These are phyloP conservation scores for Cyphomyrus discorhynchus DNA, from an alignment of 2,113 vertebrate species.

Conservation along the genomic window DNA sequence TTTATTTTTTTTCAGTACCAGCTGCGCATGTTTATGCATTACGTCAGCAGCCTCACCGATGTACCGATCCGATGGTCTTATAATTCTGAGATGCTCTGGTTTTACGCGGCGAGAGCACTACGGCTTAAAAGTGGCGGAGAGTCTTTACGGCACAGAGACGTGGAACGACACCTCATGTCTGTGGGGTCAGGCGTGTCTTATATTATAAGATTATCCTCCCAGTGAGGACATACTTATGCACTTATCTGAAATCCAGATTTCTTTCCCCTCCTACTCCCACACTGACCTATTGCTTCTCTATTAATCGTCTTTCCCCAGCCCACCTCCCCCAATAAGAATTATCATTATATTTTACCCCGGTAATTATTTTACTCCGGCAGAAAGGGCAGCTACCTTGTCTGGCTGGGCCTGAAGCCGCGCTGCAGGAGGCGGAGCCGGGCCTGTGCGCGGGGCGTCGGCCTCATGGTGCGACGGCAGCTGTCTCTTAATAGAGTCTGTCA, in stretches of 20 bases:
- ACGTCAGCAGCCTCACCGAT: neutral
- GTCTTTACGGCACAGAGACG: neutral
- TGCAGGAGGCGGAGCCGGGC: slow-evolving; percentile 31
- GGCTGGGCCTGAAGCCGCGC: neutral
- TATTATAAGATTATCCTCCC: neutral
- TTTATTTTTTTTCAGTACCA: neutral
- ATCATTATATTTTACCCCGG: neutral
- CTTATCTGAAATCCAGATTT: neutral
- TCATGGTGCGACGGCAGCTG: slow-evolving; percentile 45
- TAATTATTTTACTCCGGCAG: neutral
- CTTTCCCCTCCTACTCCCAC: neutral
- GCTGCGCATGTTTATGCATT: neutral
- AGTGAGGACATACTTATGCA: neutral
- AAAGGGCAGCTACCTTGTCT: neutral
- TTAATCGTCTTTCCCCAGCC: neutral
- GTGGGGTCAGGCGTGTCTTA: neutral
- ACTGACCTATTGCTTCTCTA: neutral
- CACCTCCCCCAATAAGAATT: neutral
- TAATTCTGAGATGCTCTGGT: neutral
- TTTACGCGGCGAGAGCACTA: neutral
- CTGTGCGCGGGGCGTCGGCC: slow-evolving; percentile 25
- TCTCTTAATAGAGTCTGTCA: slow-evolving; percentile 44
- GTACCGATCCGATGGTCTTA: neutral
- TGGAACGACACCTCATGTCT: neutral
- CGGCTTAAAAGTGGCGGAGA: neutral